Percentiles rank a stretch among this genome's conserved stretches.
Conservation (phyloP, 2,888 invertebrate species). For the Brachyptera putata region DNA sequence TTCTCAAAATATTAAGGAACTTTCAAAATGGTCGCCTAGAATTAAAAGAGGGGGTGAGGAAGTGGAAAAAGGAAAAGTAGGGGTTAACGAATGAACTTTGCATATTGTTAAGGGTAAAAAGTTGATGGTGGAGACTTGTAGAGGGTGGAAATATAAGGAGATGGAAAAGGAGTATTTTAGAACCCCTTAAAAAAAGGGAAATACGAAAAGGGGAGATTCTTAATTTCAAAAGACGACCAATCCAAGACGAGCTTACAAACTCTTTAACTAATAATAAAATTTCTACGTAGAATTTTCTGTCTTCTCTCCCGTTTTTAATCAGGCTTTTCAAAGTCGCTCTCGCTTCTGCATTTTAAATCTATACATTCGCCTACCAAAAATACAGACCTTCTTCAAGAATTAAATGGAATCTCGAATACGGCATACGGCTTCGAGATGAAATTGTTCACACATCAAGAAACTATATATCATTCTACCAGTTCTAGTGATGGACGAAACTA, state of each 20-base stretch:
- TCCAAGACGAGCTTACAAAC: slow-evolving; percentile 12
- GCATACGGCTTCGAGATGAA: too few species aligned
- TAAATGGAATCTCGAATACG: not conserved
- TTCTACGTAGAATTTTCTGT: slow-evolving; percentile 21
- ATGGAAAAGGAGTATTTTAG: slow-evolving; percentile 22
- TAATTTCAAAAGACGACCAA: slow-evolving; percentile 20
- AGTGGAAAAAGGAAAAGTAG: slow-evolving; percentile 25
- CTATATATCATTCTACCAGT: too few species aligned
- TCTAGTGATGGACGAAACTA: too few species aligned
- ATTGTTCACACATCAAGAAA: too few species aligned
- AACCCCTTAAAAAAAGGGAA: slow-evolving; percentile 21
- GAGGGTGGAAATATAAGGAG: slow-evolving; percentile 10
- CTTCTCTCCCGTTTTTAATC: slow-evolving; percentile 20
- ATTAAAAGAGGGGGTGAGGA: slow-evolving; percentile 30
- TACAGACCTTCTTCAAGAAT: slow-evolving; percentile 4
- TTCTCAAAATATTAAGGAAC: slow-evolving; percentile 34
- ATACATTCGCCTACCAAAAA: slow-evolving; percentile 18
- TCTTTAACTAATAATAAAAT: slow-evolving; percentile 23
- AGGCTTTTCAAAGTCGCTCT: slow-evolving; percentile 22
- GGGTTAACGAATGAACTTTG: slow-evolving; percentile 31
- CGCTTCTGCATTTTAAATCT: slow-evolving; percentile 21
- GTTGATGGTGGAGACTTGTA: slow-evolving; percentile 10
- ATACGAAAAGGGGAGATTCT: slow-evolving; percentile 21
- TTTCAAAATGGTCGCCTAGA: slow-evolving; percentile 34
- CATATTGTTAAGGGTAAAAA: slow-evolving; percentile 30